These are phyloP conservation scores for Ascaphus truei DNA, from an alignment of 2,113 vertebrate genomes.

Conservation along the genomic window DNA sequence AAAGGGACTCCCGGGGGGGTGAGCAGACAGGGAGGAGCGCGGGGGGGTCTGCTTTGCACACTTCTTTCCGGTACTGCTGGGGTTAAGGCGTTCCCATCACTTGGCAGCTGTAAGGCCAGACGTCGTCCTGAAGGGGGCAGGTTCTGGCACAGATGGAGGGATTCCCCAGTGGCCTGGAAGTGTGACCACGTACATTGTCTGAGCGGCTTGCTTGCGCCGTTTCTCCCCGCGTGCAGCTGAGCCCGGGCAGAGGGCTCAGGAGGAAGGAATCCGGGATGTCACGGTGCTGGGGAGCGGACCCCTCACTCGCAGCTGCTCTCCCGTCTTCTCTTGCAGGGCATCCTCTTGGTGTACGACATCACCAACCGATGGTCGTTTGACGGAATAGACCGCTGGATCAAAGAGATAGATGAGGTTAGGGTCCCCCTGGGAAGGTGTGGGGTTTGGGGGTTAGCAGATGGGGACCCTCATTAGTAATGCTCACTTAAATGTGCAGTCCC, in stretches of 20 bases:
- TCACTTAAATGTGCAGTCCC: too few species aligned
- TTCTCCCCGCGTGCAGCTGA: not conserved
- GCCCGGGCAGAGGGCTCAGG: not conserved
- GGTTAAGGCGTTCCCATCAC: too few species aligned
- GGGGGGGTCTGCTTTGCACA: too few species aligned
- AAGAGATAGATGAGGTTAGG: slow-evolving; percentile 95
- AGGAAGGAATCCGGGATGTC: not conserved
- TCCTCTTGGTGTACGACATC: slow-evolving; percentile 96
- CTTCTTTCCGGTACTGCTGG: too few species aligned
- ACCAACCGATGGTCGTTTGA: slow-evolving; percentile 98
- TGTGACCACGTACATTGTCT: not conserved
- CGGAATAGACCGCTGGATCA: slow-evolving; percentile 96
- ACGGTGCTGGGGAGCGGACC: too few species aligned
- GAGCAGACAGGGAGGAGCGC: too few species aligned
- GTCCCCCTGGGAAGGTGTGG: too few species aligned
- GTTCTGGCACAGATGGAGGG: not conserved
- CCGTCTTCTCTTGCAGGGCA: slow-evolving; percentile 70
- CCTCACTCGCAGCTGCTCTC: not conserved
- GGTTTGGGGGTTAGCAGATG: too few species aligned
- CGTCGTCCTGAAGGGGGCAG: too few species aligned
- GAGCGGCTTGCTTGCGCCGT: not conserved
- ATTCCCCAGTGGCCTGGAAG: not conserved
- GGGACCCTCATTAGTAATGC: too few species aligned
- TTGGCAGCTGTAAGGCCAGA: too few species aligned
- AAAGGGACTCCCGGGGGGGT: too few species aligned